These are phyloP conservation scores for Danio jaintianensis DNA, from an alignment of 2,797 vertebrate genomes.

Conservation along the genomic window DNA sequence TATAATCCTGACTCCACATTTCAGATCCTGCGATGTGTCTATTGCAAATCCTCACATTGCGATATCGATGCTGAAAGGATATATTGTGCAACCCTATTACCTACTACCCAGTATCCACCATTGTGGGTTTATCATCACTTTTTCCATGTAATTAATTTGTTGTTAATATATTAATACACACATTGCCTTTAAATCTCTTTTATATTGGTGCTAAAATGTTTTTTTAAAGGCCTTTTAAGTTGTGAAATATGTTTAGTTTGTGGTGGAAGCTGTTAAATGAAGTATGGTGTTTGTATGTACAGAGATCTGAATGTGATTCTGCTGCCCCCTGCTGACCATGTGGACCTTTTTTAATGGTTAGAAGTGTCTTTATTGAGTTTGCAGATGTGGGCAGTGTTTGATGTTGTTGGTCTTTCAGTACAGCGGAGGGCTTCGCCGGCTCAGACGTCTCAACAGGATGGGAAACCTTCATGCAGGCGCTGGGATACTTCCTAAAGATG, in stretches of 20 bases:
- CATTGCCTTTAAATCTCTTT: too few species aligned
- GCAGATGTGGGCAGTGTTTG: background rate
- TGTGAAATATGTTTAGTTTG: background rate
- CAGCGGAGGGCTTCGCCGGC: slow-evolving; percentile 93
- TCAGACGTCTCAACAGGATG: slow-evolving; percentile 90
- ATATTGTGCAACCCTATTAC: too few species aligned
- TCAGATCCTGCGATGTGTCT: too few species aligned
- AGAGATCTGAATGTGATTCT: background rate
- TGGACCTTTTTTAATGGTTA: background rate
- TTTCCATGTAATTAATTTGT: too few species aligned
- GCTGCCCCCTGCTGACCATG: slow-evolving; percentile 9
- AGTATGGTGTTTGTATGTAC: background rate
- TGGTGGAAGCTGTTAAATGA: background rate
- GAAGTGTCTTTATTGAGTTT: background rate
- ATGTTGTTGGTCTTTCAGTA: slow-evolving; percentile 79
- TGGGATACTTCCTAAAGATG: slow-evolving; percentile 97
- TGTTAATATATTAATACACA: too few species aligned
- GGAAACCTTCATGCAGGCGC: slow-evolving; percentile 93
- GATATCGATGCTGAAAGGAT: too few species aligned
- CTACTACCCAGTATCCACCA: too few species aligned
- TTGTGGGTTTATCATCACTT: too few species aligned
- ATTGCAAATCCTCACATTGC: too few species aligned
- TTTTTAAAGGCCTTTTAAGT: too few species aligned
- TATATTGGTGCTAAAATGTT: too few species aligned
- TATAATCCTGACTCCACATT: too few species aligned